A percentile compares a stretch with the other conserved stretches of the same genome.
Evolutionary conservation across 2,113 vertebrate genomes (phyloP).

Genomic region (Dipodomys merriami): DNA sequence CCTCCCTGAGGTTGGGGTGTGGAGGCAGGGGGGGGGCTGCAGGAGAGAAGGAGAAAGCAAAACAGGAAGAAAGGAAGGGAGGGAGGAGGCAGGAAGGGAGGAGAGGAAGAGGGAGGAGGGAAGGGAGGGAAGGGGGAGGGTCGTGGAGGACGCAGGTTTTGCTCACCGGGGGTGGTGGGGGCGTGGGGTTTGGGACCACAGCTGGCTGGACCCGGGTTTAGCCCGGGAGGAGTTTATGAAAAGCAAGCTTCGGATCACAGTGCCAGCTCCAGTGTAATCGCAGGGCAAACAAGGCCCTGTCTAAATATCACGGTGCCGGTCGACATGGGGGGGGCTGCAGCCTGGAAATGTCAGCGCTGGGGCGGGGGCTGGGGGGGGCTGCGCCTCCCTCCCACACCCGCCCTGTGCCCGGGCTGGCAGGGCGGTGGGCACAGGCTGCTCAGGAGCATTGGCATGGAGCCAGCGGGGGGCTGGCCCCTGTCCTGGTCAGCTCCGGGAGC

Average conservation of each 20-base stretch:
- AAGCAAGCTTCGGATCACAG: background rate
- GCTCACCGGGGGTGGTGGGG: background rate
- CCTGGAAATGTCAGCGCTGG: slow-evolving; percentile 88
- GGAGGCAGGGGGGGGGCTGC: background rate
- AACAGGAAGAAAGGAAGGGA: too few species aligned
- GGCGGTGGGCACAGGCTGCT: background rate
- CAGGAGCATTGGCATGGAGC: too few species aligned
- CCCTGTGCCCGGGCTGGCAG: slow-evolving; percentile 63
- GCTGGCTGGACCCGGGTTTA: background rate
- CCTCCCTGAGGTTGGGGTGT: too few species aligned
- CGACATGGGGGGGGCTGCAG: slow-evolving; percentile 47
- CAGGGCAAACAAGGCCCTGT: slow-evolving; percentile 83
- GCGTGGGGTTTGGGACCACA: rapidly evolving
- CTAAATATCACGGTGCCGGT: slow-evolving; percentile 84
- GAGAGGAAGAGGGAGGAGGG: too few species aligned
- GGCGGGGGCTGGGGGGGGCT: slow-evolving; percentile 75
- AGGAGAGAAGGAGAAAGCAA: background rate
- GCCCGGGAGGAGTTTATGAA: background rate
- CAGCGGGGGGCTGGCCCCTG: too few species aligned
- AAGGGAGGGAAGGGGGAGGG: background rate
- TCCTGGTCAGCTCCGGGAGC: too few species aligned
- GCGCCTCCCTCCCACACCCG: slow-evolving; percentile 36
- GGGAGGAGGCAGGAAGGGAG: too few species aligned
- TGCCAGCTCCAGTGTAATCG: slow-evolving; percentile 73
- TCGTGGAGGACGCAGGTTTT: too few species aligned